These are phyloP conservation scores for Camponotus fellah DNA, from an alignment of 2,888 invertebrate species.

Conservation along the genomic window DNA sequence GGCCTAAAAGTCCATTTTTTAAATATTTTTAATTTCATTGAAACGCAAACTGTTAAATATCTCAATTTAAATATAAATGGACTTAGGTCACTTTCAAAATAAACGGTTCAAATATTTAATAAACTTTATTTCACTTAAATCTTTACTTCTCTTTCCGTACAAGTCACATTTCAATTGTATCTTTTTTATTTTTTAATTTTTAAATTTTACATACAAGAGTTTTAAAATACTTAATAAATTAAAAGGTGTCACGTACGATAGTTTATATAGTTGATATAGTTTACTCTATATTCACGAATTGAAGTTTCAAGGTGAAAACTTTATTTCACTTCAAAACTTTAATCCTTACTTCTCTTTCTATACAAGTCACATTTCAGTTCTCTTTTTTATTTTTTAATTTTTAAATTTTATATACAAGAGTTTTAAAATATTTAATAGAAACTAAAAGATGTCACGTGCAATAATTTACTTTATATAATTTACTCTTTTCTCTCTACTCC, in stretches of 20 bases:
- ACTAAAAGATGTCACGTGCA: neutral
- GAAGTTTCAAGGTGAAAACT: neutral
- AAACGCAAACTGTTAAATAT: no score
- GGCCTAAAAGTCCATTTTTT: no score
- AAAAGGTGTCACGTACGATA: neutral
- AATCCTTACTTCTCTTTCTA: neutral
- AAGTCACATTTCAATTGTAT: no score
- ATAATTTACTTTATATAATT: neutral
- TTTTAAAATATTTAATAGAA: neutral
- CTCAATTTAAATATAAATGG: no score
- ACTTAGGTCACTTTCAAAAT: no score
- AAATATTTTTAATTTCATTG: no score
- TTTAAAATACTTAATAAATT: neutral
- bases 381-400: no score
- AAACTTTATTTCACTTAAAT: neutral
- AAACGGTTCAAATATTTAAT: no score
- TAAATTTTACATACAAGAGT: neutral
- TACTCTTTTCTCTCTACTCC: no score
- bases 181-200: no score
- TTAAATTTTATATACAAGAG: neutral
- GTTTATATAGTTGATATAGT: no score
- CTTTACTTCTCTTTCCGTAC: neutral
- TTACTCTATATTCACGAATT: neutral
- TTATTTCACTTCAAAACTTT: neutral
- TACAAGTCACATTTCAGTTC: no score